Base-by-base conservation (phyloP, 2,888 invertebrate genomes). In the Scrobipalpa atriplicella region DNA sequence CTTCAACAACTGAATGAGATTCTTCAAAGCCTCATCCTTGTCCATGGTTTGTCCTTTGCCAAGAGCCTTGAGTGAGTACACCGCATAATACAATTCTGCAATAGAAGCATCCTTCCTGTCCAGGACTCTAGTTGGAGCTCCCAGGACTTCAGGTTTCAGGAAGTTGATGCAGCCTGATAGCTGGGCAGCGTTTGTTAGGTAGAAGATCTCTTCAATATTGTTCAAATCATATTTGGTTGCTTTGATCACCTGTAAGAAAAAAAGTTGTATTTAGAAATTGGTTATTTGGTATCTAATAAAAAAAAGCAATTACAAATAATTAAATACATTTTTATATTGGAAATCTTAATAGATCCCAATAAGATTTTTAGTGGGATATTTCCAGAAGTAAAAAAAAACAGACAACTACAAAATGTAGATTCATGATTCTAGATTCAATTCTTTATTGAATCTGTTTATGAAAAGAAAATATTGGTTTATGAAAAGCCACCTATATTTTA, bases 1-100 rank as follows among this genome's bases (percentile, higher is more conserved):
- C 83, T 97, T 98, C 69, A 98, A 86, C 70, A 95, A 91, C 68
- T 95, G 95, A 78, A 96, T 95, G 43, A 98, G 87, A 71, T 95
- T 94, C 82, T 96, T 96, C 0, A 95, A 92, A 21, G 96, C 90
- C 83, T 96, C 97, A 29, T 94, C 93, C 58, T 94, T 94, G 75
- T 95, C 95, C 68, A 94, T 89, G 54, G 95, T 81, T 3, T 94
- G 87, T 38, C 90, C 92, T 72, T 95, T 94, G 0, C 95, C 96
- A 0, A 98, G 81, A 39, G 95, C 94, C 72, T 94, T 95, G 64
- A 97, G 86, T 0, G 96, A 93, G 74, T 94, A 95, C 13, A 96
- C 93, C 10, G 96, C 96, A 87, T 96, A 94, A 81, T 95, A 97
- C 39, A 98, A 82, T 68, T 97, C 97, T 29, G 94, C 87, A 39